Conservation (phyloP, 2,113 vertebrate genomes). For the Psittacara wagleri region DNA sequence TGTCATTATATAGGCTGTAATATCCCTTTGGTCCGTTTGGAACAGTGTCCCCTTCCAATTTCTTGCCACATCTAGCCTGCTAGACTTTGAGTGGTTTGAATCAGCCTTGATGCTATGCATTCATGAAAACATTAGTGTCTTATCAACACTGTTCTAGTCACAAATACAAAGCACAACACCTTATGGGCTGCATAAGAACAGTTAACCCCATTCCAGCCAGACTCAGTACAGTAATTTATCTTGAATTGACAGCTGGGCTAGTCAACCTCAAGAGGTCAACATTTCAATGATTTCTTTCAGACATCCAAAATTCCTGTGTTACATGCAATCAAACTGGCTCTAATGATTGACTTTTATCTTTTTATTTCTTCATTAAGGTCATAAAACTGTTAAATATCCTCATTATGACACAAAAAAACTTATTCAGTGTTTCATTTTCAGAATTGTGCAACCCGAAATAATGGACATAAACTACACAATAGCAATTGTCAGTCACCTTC, state of each 20-base stretch:
- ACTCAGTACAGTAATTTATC: background rate
- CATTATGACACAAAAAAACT: background rate
- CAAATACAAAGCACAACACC: background rate
- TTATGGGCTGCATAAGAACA: background rate
- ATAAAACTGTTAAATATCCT: background rate
- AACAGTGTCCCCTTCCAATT: background rate
- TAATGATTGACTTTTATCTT: background rate
- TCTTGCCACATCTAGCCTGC: background rate
- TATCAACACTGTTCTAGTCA: background rate
- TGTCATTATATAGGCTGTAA: background rate
- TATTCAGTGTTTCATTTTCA: background rate
- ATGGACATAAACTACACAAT: background rate
- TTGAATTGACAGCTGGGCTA: background rate
- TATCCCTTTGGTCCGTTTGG: background rate
- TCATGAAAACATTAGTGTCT: background rate
- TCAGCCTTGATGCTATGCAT: background rate
- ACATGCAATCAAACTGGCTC: background rate
- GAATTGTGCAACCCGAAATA: background rate
- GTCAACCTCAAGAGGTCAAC: background rate
- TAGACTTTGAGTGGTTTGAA: background rate
- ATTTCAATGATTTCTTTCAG: background rate
- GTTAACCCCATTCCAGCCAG: background rate
- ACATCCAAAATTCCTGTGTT: background rate
- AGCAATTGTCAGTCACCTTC: slow-evolving; percentile 2
- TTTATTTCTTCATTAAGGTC: background rate